These are phyloP conservation scores for Gymnoscopelus microlampas DNA, from an alignment of 2,797 vertebrate genomes.

Conservation along the genomic window DNA sequence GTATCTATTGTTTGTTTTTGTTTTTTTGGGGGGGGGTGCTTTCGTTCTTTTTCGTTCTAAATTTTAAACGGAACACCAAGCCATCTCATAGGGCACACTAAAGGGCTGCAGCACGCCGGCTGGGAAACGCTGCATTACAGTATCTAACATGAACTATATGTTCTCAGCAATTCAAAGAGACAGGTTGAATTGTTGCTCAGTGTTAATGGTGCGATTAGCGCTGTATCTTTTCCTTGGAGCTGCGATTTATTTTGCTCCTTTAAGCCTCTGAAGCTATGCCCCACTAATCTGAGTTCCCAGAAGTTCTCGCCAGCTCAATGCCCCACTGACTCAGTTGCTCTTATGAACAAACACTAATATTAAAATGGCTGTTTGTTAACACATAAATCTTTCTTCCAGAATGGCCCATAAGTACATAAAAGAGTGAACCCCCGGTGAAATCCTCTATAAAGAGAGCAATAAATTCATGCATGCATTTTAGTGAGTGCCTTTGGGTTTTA, in stretches of 20 bases:
- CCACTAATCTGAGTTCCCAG: slow-evolving; percentile 35
- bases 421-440: slow-evolving; percentile 62
- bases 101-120: too few species aligned
- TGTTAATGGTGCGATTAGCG: slow-evolving; percentile 81
- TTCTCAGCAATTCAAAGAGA: slow-evolving; percentile 72
- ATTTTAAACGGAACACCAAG: too few species aligned
- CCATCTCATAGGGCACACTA: too few species aligned
- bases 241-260: slow-evolving; percentile 79
- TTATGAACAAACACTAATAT: slow-evolving; percentile 80
- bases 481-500: slow-evolving; percentile 22
- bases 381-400: slow-evolving; percentile 72
- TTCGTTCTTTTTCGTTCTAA: too few species aligned
- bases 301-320: slow-evolving; percentile 27
- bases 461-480: slow-evolving; percentile 48
- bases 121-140: too few species aligned
- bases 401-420: slow-evolving; percentile 68
- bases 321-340: slow-evolving; percentile 80
- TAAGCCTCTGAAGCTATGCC: slow-evolving; percentile 76
- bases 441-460: slow-evolving; percentile 56
- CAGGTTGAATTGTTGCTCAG: slow-evolving; percentile 72
- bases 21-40: too few species aligned
- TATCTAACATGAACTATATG: too few species aligned
- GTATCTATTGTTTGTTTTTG: too few species aligned
- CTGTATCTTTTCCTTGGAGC: slow-evolving; percentile 70
- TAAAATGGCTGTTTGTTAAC: slow-evolving; percentile 78